Evolutionary conservation across 2,113 vertebrate genomes (phyloP).

Genomic region (Petrocephalus microphthalmus): DNA sequence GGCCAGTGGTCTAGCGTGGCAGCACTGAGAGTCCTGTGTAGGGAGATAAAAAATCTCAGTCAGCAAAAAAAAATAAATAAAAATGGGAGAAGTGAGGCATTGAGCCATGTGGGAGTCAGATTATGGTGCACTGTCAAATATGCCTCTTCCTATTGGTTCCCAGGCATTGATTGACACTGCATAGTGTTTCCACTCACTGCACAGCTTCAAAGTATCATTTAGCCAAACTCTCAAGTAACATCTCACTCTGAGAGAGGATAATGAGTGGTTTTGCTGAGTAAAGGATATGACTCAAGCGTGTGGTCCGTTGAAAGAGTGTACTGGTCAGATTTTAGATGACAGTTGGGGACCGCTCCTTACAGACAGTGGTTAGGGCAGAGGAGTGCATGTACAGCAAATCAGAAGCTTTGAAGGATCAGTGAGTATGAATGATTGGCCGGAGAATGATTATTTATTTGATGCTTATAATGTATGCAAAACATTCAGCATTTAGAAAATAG

Average conservation of each 20-base stretch:
- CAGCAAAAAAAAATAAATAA: background rate
- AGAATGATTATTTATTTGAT: background rate
- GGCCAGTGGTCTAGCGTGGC: background rate
- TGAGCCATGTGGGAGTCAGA: background rate
- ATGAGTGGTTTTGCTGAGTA: background rate
- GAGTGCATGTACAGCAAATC: background rate
- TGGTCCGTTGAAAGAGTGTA: background rate
- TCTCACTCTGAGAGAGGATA: background rate
- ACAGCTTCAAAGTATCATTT: background rate
- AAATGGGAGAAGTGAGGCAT: background rate
- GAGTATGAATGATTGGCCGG: background rate
- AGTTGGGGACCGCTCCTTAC: background rate
- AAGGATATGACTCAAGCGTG: background rate
- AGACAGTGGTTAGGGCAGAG: background rate
- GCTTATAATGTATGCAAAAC: background rate
- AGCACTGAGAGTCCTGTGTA: background rate
- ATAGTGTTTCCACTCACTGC: background rate
- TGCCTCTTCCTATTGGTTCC: background rate
- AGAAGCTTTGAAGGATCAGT: background rate
- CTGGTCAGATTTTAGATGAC: background rate
- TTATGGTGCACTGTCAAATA: background rate
- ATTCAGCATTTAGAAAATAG: background rate
- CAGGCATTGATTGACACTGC: background rate
- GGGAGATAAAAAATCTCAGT: background rate
- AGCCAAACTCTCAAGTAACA: background rate